Percentiles rank a stretch among this genome's conserved stretches.
phyloP scores from a whole-genome alignment of 2,888 invertebrate genomes.

The Cerceris ruficornis region DNA sequence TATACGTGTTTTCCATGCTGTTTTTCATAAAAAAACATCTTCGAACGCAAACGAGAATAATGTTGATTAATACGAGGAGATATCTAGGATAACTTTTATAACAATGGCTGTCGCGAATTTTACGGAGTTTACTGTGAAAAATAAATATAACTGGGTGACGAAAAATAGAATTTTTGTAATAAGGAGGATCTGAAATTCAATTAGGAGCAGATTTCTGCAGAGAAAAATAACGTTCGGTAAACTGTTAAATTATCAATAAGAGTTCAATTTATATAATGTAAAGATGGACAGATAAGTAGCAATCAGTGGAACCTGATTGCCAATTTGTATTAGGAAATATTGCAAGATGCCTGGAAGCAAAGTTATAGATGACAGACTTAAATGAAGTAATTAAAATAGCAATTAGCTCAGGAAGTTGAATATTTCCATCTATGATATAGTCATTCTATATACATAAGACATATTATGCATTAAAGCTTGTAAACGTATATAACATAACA shows the following conservation, averaged over 20 bases:
- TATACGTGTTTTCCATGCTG: too few species aligned
- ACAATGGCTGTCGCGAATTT: too few species aligned
- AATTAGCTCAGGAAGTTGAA: background rate
- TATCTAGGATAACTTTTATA: too few species aligned
- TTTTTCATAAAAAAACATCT: too few species aligned
- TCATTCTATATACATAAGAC: background rate
- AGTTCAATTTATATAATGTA: background rate
- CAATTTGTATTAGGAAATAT: constrained; percentile 29
- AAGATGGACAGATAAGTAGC: constrained; percentile 1
- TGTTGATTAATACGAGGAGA: too few species aligned
- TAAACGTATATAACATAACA: background rate
- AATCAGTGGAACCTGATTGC: constrained; percentile 19
- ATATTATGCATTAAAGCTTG: background rate
- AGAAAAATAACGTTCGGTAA: background rate
- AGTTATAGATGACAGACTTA: background rate
- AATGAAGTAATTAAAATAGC: constrained; percentile 12
- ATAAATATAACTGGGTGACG: too few species aligned
- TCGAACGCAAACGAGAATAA: too few species aligned
- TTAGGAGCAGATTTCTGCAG: background rate
- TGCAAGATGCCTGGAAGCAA: constrained; percentile 9
- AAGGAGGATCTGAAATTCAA: background rate
- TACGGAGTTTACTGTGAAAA: too few species aligned
- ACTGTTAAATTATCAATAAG: background rate
- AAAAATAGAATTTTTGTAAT: too few species aligned
- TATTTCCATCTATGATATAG: background rate